Percentiles rank a stretch among this genome's conserved stretches.
Evolutionary conservation across 2,888 invertebrate genomes (phyloP).

Genomic region (Lucinisca nassula): DNA sequence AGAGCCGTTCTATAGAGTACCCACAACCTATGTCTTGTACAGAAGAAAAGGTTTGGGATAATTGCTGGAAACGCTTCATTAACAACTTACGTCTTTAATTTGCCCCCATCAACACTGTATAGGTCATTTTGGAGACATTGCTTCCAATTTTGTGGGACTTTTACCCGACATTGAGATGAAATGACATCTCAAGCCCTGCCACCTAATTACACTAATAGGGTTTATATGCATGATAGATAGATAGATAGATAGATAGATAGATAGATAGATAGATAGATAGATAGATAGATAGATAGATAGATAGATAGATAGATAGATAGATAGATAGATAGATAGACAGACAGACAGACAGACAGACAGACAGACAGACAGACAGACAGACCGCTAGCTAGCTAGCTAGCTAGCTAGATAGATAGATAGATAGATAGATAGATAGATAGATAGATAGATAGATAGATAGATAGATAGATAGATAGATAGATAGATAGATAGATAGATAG

Average conservation of each 20-base stretch:
- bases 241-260: not conserved
- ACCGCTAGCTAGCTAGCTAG: not conserved
- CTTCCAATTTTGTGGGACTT: no score
- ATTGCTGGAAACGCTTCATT: no score
- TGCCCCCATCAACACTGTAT: no score
- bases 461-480: not conserved
- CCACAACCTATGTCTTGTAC: no score
- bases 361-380: not conserved
- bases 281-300: not conserved
- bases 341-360: not conserved
- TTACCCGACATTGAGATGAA: no score
- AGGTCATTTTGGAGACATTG: no score
- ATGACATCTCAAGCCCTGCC: no score
- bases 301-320: conserved; percentile 10
- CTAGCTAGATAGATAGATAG: not conserved
- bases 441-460: not conserved
- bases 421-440: not conserved
- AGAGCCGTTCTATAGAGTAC: no score
- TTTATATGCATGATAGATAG: no score
- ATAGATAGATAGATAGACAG: conserved; percentile 8
- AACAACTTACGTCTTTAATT: no score
- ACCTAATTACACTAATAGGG: no score
- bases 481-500: not conserved
- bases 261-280: conserved; percentile 1
- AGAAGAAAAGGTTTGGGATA: no score